Percentiles rank a stretch among this genome's conserved stretches.
Conservation (phyloP, 2,888 invertebrate genomes). For the Himalopsyche tibetana region DNA sequence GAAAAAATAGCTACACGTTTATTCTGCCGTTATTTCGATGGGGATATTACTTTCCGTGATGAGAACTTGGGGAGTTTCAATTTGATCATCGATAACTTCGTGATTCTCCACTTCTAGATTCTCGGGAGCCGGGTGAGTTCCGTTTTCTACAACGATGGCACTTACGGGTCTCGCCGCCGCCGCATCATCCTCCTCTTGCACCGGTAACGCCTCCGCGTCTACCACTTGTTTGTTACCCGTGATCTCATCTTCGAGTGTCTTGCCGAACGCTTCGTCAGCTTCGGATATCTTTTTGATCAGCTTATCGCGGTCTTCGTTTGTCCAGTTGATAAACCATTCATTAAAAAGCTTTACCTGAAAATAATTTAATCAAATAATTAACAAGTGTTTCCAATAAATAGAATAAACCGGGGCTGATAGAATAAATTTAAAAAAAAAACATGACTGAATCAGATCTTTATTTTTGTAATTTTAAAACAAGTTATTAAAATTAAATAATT, state of each 20-base stretch:
- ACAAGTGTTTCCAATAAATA: too few species aligned
- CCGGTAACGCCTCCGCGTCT: constrained; percentile 52
- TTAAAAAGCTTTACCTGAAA: constrained; percentile 86
- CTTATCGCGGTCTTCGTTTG: constrained; percentile 82
- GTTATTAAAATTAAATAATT: too few species aligned
- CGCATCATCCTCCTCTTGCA: constrained; percentile 39
- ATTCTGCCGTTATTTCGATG: constrained; percentile 64
- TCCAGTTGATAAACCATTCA: constrained; percentile 90
- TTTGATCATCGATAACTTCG: constrained; percentile 59
- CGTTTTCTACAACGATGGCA: constrained; percentile 55
- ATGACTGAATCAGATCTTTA: too few species aligned
- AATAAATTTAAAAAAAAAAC: too few species aligned
- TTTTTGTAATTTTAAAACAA: too few species aligned
- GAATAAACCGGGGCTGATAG: too few species aligned
- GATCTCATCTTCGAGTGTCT: constrained; percentile 80
- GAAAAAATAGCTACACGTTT: background rate
- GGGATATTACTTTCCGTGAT: constrained; percentile 59
- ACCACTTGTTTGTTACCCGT: constrained; percentile 68
- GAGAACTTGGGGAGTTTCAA: constrained; percentile 47
- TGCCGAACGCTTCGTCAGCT: constrained; percentile 83
- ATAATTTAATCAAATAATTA: background rate
- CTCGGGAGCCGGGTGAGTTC: constrained; percentile 39
- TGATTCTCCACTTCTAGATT: constrained; percentile 62
- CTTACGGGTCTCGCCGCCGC: constrained; percentile 36
- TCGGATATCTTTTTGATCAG: constrained; percentile 83